These are phyloP conservation scores for Threskiornis aethiopicus DNA, from an alignment of 2,797 vertebrate genomes.

Conservation along the genomic window DNA sequence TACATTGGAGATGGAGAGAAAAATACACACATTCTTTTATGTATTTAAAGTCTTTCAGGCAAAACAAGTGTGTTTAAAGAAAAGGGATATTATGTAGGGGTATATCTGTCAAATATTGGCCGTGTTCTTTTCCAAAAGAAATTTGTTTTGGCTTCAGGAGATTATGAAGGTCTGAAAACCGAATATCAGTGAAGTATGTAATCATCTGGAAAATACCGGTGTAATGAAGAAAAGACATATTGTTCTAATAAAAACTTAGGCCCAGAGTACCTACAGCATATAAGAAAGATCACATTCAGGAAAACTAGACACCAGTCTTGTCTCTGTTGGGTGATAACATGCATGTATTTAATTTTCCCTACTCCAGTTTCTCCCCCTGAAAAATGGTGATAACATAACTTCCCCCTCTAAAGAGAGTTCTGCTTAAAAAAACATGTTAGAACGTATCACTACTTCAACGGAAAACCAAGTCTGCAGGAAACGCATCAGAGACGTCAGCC, in stretches of 20 bases:
- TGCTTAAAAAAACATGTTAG: background rate
- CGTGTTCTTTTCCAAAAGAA: background rate
- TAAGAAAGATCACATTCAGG: background rate
- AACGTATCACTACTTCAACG: background rate
- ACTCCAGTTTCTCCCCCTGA: background rate
- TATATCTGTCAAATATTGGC: background rate
- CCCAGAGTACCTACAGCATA: background rate
- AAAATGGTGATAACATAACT: background rate
- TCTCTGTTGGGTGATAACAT: background rate
- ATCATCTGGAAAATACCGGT: background rate
- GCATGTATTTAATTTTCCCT: background rate
- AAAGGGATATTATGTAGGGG: background rate
- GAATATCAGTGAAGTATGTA: background rate
- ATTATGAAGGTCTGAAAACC: background rate
- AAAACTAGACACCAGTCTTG: background rate
- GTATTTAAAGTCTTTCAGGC: background rate
- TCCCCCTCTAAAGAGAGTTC: background rate
- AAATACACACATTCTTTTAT: background rate
- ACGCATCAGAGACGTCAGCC: background rate
- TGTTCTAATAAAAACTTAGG: constrained; percentile 39
- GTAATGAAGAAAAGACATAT: constrained; percentile 30
- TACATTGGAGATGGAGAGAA: background rate
- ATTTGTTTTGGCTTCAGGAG: background rate
- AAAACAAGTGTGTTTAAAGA: background rate
- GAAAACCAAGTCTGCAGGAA: background rate